phyloP scores from a whole-genome alignment of 2,888 invertebrate species.

The Geophilus truncorum region DNA sequence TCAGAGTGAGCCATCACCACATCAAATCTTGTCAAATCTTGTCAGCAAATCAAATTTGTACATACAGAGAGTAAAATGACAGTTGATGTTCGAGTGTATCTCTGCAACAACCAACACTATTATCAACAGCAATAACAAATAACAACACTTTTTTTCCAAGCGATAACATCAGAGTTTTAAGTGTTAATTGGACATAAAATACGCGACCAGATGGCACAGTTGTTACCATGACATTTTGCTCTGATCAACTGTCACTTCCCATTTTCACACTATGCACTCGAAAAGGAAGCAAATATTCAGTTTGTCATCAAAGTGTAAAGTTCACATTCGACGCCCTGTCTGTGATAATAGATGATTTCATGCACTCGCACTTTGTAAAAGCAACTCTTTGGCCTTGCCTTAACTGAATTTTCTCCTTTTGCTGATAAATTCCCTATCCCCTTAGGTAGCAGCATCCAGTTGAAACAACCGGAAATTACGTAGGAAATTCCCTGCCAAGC shows the following conservation, averaged over 20 bases:
- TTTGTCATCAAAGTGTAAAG: background rate
- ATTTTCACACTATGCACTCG: background rate
- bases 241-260: conserved; percentile 8
- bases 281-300: background rate
- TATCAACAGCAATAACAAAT: too few species aligned
- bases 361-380: background rate
- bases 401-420: background rate
- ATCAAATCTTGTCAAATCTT: too few species aligned
- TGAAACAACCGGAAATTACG: conserved; percentile 15
- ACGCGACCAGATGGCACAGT: background rate
- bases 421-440: conserved; percentile 14
- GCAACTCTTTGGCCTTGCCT: background rate
- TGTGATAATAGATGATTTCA: background rate
- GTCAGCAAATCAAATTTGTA: too few species aligned
- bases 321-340: background rate
- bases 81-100: too few species aligned
- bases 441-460: background rate
- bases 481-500: background rate
- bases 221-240: background rate
- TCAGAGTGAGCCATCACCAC: too few species aligned
- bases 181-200: background rate
- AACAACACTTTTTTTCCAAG: too few species aligned
- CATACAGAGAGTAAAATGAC: too few species aligned
- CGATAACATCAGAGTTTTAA: too few species aligned
- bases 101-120: too few species aligned